Base-by-base conservation (phyloP, 30 jellyfish, hydroid and myxozoan species). In the Aurelia sp. region DNA sequence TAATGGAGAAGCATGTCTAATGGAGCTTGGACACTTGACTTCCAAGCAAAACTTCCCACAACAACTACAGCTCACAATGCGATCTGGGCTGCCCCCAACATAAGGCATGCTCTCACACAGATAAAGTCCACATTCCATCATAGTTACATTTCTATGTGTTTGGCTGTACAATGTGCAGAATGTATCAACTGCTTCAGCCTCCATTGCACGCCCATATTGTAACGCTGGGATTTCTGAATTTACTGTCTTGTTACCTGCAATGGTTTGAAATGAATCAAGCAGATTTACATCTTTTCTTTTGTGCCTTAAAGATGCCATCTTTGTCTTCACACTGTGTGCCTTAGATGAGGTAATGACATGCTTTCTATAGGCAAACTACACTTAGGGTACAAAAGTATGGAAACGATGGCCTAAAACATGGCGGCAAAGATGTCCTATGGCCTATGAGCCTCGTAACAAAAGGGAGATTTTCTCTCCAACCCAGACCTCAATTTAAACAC, bases 21-120 rank as follows among this genome's bases (percentile, higher is more conserved):
- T 76, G 13, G 92, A 86, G 16, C 11, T 62, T n/a, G 92, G 97
- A 64, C 97, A 68, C 61, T 88, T 88, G 16, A 71, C 77, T 58
- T 79, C 97, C 65, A 88, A 68, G 72, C 97, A 88, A 5, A 74
- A 91, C 55, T 63, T 57, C 52, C 71, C 91, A 72, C 92, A 77
- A 50, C 96, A 76, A 13, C 27, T 13, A 35, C 96, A 88, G 10
- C 13, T 47, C 21, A 78, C 72, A 48, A 79, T 81, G 30, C 93
- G 9, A 68, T 79, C 97, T 7, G 92, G 97, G 74, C 97, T 88
- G 44, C 84, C 97, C 11, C 97, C 97, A 17, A 87, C 63, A 44
- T n/a, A n/a, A n/a, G n/a, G n/a, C n/a, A 61, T 27, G 33, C 33
- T 27, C 2, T 27, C 33, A 27, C 33, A 27, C 2, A 27, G 33